Conservation (phyloP, 2,797 vertebrate species). For the Diplodus sargus region DNA sequence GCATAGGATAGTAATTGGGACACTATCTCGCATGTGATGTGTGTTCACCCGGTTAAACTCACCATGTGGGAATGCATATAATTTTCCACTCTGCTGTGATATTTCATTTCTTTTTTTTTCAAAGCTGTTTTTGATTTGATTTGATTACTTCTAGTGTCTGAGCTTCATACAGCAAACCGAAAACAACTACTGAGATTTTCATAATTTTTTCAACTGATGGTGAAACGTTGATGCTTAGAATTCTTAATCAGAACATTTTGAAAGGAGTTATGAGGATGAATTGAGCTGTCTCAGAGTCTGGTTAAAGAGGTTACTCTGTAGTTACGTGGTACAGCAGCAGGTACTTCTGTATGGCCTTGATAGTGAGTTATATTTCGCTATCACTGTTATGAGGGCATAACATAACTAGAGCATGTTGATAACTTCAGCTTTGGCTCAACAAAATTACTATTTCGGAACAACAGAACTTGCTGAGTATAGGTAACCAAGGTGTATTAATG, state of each 20-base stretch:
- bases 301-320: too few species aligned
- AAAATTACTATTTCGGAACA: too few species aligned
- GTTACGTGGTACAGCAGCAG: too few species aligned
- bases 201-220: background rate
- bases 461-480: too few species aligned
- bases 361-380: too few species aligned
- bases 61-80: background rate
- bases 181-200: background rate
- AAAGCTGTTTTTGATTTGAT: background rate
- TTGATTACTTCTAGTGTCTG: background rate
- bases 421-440: too few species aligned
- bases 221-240: background rate
- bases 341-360: too few species aligned
- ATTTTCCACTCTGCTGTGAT: conserved; percentile 6
- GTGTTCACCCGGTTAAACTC: conserved; percentile 10
- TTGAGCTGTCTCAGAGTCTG: too few species aligned
- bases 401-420: too few species aligned
- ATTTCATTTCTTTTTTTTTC: conserved; percentile 10
- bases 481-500: too few species aligned
- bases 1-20: conserved; percentile 48
- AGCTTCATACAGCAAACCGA: background rate
- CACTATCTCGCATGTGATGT: conserved; percentile 6
- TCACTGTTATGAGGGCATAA: too few species aligned
- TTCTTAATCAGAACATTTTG: background rate
- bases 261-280: background rate